A percentile compares a stretch with the other conserved stretches of the same genome.
phyloP scores from a whole-genome alignment of 2,797 vertebrate species.

The Macropus fuliginosus region DNA sequence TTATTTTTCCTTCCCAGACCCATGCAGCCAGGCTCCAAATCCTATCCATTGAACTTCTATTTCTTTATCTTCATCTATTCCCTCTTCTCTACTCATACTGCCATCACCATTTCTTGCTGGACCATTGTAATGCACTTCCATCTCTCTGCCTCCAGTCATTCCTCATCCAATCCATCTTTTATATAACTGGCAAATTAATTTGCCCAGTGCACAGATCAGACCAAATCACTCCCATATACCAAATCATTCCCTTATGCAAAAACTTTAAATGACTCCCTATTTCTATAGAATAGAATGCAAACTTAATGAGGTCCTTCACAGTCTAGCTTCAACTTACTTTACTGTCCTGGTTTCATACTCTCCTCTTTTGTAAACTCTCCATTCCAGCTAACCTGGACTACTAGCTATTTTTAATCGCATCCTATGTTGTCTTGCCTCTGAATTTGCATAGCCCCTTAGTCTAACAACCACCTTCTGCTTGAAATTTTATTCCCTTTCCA shows the following conservation, averaged over 20 bases:
- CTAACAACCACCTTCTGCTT: neutral
- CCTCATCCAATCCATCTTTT: neutral
- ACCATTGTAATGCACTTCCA: neutral
- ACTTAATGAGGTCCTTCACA: neutral
- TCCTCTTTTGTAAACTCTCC: neutral
- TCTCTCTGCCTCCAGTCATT: neutral
- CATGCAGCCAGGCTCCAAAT: neutral
- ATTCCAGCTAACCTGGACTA: neutral
- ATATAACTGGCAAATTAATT: neutral
- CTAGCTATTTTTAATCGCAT: neutral
- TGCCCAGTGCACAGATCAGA: neutral
- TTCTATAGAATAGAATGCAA: neutral
- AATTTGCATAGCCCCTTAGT: neutral
- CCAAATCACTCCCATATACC: too few relatives aligned
- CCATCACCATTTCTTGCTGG: neutral
- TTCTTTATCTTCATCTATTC: neutral
- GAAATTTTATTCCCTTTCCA: neutral
- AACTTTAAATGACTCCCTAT: neutral
- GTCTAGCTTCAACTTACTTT: neutral
- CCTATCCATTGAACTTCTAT: neutral
- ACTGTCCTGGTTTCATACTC: neutral
- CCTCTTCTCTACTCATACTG: neutral
- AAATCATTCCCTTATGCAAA: neutral
- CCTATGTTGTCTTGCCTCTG: neutral
- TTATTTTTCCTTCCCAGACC: neutral